Percentiles rank a stretch among this genome's conserved stretches.
Conservation (phyloP, 2,888 invertebrate genomes). For the Molorchus minor region DNA sequence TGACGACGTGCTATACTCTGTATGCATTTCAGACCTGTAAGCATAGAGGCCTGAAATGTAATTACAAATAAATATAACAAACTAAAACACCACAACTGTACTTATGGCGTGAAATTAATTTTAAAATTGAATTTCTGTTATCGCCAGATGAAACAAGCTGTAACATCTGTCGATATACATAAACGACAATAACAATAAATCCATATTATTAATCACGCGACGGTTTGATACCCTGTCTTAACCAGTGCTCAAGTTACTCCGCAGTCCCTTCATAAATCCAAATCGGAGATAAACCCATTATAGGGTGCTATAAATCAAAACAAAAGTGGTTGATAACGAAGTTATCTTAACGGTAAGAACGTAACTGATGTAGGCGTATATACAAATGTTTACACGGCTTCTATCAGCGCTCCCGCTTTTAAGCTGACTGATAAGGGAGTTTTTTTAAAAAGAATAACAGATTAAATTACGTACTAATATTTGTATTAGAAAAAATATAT, state of each 20-base stretch:
- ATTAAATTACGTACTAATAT: no score
- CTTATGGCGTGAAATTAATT: no score
- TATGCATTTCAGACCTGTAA: no score
- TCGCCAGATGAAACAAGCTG: background rate
- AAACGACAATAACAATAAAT: slow-evolving; percentile 11
- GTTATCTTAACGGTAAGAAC: slow-evolving; percentile 24
- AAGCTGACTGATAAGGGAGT: no score
- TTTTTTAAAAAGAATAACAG: no score
- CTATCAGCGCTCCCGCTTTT: no score
- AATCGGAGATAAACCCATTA: slow-evolving; percentile 14
- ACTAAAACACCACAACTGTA: no score
- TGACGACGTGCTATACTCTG: no score
- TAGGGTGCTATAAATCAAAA: slow-evolving; percentile 27
- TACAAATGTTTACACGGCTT: slow-evolving; percentile 21
- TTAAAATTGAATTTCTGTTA: no score
- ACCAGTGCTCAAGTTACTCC: slow-evolving; percentile 10
- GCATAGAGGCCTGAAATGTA: no score
- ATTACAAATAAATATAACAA: no score
- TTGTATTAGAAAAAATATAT: no score
- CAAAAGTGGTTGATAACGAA: slow-evolving; percentile 27
- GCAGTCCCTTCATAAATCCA: slow-evolving; percentile 19
- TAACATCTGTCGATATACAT: slow-evolving; percentile 7
- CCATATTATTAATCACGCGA: slow-evolving; percentile 3
- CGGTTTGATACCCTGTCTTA: slow-evolving; percentile 5
- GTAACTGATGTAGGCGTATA: slow-evolving; percentile 15